A percentile compares a stretch with the other conserved stretches of the same genome.
Evolutionary conservation across 1,140 invertebrate species (phyloP).

Genomic region (Neomicropteryx cornuta): DNA sequence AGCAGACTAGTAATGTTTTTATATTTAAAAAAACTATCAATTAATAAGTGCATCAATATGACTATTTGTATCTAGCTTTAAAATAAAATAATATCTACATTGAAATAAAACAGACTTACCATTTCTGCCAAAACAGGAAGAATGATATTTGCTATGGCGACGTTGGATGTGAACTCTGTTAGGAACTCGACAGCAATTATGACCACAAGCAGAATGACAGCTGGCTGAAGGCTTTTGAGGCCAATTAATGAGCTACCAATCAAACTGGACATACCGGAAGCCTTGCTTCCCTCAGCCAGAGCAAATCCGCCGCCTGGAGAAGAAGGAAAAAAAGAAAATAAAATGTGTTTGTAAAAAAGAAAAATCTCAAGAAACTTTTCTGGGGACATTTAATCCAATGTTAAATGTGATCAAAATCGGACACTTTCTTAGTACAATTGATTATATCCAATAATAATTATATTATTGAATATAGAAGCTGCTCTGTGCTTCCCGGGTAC

Average conservation of each 20-base stretch:
- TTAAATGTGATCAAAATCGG: background rate
- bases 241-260: constrained; percentile 54
- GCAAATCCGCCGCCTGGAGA: constrained; percentile 71
- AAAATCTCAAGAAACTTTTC: background rate
- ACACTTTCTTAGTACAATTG: no score
- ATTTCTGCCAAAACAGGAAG: constrained; percentile 71
- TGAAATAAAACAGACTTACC: no score
- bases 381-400: background rate
- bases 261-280: constrained; percentile 62
- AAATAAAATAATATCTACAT: no score
- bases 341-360: no score
- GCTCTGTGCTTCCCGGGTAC: no score
- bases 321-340: constrained; percentile 1
- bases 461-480: no score
- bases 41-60: no score
- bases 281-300: constrained; percentile 68
- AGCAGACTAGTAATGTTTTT: no score
- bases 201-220: constrained; percentile 46
- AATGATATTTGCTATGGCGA: constrained; percentile 76
- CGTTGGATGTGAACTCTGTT: constrained; percentile 77
- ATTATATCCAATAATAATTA: no score
- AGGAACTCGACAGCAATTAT: constrained; percentile 41
- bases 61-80: no score
- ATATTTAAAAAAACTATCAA: no score
- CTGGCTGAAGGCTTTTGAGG: constrained; percentile 39